Conservation (phyloP, 2,888 invertebrate species). For the Pantelozetes paolii region DNA sequence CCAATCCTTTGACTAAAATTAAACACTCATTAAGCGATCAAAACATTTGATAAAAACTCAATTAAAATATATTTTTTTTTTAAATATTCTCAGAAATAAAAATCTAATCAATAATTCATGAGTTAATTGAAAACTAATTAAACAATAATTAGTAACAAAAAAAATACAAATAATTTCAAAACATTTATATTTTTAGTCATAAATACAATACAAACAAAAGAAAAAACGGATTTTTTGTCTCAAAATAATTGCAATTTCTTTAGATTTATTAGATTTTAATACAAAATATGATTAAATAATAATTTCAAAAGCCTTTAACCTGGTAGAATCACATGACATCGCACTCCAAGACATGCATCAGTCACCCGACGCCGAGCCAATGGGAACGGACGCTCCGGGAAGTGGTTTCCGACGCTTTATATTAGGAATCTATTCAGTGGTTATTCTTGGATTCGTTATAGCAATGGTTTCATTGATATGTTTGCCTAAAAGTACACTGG, state of each 20-base stretch:
- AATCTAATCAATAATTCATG: too few species aligned
- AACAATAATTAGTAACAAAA: too few species aligned
- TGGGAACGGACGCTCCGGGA: constrained; percentile 60
- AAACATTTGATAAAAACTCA: too few species aligned
- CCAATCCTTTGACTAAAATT: too few species aligned
- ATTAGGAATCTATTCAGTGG: constrained; percentile 70
- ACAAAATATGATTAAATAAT: not conserved
- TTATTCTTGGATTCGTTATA: constrained; percentile 65
- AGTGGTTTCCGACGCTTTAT: constrained; percentile 70
- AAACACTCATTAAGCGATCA: too few species aligned
- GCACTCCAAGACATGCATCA: constrained; percentile 39
- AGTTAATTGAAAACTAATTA: too few species aligned
- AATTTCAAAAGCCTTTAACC: constrained; percentile 25
- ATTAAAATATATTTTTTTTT: too few species aligned
- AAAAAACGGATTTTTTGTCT: too few species aligned
- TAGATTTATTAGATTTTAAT: not conserved
- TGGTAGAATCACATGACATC: constrained; percentile 40
- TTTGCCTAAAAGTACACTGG: constrained; percentile 12
- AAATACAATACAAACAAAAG: too few species aligned
- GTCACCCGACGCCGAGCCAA: constrained; percentile 7
- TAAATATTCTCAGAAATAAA: too few species aligned
- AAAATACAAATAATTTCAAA: too few species aligned
- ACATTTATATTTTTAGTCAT: too few species aligned
- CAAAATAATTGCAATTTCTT: not conserved
- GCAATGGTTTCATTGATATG: constrained; percentile 60